Base-by-base conservation (phyloP, 2,797 vertebrate species). In the Mormyrus hasselquistii region DNA sequence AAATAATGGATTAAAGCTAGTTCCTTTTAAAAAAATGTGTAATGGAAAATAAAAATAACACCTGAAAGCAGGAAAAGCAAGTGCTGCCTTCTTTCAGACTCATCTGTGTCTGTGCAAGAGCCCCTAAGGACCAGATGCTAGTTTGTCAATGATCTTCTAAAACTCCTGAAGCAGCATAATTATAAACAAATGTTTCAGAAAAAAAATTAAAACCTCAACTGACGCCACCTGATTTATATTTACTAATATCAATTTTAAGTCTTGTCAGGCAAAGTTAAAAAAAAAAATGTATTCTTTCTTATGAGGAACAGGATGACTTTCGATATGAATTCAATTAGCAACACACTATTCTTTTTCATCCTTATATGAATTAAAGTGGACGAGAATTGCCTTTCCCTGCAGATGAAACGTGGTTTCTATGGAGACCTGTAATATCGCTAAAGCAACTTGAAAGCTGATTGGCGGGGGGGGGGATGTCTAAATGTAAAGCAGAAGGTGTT, bases 341-440 rank as follows among this genome's bases (percentile, higher is more conserved):
- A 82, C 49, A 57, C 14, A 89, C 87, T 87, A 87, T 76, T 52
- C 59, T 88, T 50, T 79, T 55, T 89, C 89, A 34, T 89, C n/a
- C 55, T 69, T 87, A 84, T 41, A 86, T 69, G 29, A 82, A 84
- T 57, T 87, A 62, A 83, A 50, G 49, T 14, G 69, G 12, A 89
- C 29, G 76, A 52, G 62, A 87, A 76, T 41, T 62, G 10, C 16
- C 22, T 49, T 84, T 50, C n/a, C 50, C 52, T 76, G 52, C 38
- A 34, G 52, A 76, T n/a, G 25, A 34, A 87, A 52, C 57, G 49
- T n/a, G 44, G 90, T 91, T 91, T 87, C 92, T 91, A 92, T 92
- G 91, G 91, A 90, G 90, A 92, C 91, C 19, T 25, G 73, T 88
- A 90, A 88, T 50, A 44, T 47, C 55, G 14, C 88, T 62, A 84